Evolutionary conservation across 2,797 vertebrate species (phyloP).

Genomic region (Rhinogobio ventralis): DNA sequence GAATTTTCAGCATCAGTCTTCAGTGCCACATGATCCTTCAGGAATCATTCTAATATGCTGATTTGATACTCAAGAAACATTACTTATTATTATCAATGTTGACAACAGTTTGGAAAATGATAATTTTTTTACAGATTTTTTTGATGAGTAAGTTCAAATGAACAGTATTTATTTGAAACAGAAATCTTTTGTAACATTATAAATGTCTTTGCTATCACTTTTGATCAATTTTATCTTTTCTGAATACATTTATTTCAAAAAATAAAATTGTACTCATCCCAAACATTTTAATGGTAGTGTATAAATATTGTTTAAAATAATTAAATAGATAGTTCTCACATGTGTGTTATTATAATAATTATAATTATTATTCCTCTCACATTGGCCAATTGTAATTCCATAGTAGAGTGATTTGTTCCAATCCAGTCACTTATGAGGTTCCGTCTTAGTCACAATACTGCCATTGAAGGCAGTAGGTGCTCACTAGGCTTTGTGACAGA

Average conservation of each 20-base stretch:
- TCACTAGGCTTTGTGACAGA: neutral
- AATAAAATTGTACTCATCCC: neutral
- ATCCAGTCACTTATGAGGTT: neutral
- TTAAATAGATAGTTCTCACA: neutral
- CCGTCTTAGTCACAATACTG: neutral
- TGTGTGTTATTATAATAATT: neutral
- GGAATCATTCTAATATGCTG: no score
- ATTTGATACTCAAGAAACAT: no score
- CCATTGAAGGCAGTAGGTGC: neutral
- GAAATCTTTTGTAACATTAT: neutral
- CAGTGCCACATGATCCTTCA: no score
- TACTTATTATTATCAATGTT: neutral
- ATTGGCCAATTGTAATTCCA: neutral
- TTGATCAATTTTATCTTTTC: neutral
- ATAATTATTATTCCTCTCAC: neutral
- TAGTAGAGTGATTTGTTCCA: neutral
- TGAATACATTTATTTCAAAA: neutral
- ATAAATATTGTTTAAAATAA: neutral
- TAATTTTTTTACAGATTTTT: neutral
- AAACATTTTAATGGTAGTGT: neutral
- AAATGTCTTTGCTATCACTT: neutral
- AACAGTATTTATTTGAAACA: neutral
- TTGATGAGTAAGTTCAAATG: neutral
- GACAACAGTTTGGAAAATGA: no score
- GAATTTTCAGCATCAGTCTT: no score